A percentile compares a stretch with the other conserved stretches of the same genome.
Conservation (phyloP, 2,797 vertebrate genomes). For the Chiloscyllium punctatum region DNA sequence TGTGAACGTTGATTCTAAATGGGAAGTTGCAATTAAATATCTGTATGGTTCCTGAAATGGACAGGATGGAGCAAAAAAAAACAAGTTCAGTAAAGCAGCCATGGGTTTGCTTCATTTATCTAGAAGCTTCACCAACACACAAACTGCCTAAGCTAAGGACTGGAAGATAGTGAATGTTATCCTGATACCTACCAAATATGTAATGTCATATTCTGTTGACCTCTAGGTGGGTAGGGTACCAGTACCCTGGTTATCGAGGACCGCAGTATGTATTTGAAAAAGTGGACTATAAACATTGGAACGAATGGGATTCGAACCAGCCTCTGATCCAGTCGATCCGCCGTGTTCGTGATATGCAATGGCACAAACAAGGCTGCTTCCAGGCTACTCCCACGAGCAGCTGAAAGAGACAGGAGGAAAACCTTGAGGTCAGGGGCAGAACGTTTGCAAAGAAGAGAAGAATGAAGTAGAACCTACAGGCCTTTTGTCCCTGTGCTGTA, state of each 20-base stretch:
- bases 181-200: background rate
- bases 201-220: background rate
- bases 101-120: background rate
- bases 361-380: slow-evolving; percentile 81
- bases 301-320: slow-evolving; percentile 77
- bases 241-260: slow-evolving; percentile 84
- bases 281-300: slow-evolving; percentile 88
- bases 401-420: slow-evolving; percentile 53
- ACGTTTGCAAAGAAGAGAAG: slow-evolving; percentile 39
- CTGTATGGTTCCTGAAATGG: background rate
- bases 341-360: slow-evolving; percentile 83
- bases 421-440: slow-evolving; percentile 11
- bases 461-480: slow-evolving; percentile 27
- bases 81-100: background rate
- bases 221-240: slow-evolving; percentile 83
- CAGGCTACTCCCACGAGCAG: slow-evolving; percentile 58
- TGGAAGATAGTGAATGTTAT: background rate
- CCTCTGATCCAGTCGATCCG: slow-evolving; percentile 85
- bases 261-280: slow-evolving; percentile 80
- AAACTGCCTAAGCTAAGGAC: background rate
- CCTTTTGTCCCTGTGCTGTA: background rate
- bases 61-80: background rate
- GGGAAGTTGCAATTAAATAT: background rate
- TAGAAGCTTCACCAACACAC: background rate
- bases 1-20: background rate